These are phyloP conservation scores for Girardinus metallicus DNA, from an alignment of 2,797 vertebrate species.

Conservation along the genomic window DNA sequence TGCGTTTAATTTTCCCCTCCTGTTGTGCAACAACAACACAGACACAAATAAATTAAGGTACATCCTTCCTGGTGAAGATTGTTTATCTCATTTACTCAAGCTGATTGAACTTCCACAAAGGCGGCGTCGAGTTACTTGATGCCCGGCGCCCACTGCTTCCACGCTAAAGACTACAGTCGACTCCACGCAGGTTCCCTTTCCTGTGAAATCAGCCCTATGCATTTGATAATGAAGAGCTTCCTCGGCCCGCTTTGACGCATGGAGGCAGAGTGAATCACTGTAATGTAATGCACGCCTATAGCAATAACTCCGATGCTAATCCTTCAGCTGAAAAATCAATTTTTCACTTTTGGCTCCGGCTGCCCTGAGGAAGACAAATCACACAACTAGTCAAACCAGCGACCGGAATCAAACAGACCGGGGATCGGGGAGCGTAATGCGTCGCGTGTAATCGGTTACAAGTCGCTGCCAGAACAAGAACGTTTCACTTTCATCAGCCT, in stretches of 20 bases:
- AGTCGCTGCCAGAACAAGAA: conserved; percentile 35
- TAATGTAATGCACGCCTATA: conserved; percentile 61
- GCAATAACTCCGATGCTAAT: conserved; percentile 60
- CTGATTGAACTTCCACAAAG: conserved; percentile 57
- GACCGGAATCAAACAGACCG: conserved; percentile 56
- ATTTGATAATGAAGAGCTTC: conserved; percentile 47
- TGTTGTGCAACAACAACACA: conserved; percentile 61
- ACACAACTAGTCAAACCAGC: conserved; percentile 57
- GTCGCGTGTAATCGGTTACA: conserved; percentile 31
- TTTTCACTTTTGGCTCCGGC: conserved; percentile 55
- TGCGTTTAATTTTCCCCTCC: conserved; percentile 71
- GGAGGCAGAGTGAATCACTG: conserved; percentile 48
- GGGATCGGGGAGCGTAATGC: conserved; percentile 35
- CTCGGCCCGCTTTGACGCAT: conserved; percentile 43
- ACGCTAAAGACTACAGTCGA: conserved; percentile 31
- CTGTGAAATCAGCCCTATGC: conserved; percentile 33
- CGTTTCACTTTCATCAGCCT: conserved; percentile 44
- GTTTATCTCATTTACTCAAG: conserved; percentile 63
- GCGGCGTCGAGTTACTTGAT: conserved; percentile 46
- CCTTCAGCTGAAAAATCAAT: conserved; percentile 68
- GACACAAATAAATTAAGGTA: conserved; percentile 72
- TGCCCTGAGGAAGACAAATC: conserved; percentile 56
- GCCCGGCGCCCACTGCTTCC: conserved; percentile 40
- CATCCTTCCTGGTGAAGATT: conserved; percentile 62
- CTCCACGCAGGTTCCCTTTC: conserved; percentile 10